Conservation (phyloP, 2,113 vertebrate genomes). For the Nycticorax nycticorax region DNA sequence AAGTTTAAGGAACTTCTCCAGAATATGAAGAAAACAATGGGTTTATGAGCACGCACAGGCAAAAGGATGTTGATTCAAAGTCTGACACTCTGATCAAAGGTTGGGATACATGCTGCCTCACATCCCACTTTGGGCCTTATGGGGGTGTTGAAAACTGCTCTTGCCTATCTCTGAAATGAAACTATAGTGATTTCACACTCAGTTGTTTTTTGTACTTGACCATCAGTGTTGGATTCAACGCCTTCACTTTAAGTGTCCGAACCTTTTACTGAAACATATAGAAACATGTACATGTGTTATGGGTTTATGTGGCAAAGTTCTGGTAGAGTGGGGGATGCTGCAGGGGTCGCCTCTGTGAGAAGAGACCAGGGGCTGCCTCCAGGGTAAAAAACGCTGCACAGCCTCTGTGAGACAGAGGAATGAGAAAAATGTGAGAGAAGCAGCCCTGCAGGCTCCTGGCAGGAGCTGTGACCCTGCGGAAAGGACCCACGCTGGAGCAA, state of each 20-base stretch:
- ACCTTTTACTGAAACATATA: neutral
- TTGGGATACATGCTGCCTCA: fast-evolving
- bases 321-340: neutral
- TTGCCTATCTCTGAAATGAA: neutral
- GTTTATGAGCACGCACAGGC: neutral
- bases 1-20: neutral
- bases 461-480: neutral
- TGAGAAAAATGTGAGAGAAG: neutral
- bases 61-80: neutral
- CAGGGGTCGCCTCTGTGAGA: neutral
- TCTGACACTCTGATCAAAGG: neutral
- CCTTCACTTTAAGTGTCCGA: neutral
- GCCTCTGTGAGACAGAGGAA: neutral
- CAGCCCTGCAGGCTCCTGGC: neutral
- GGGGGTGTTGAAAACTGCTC: neutral
- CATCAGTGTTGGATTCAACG: neutral
- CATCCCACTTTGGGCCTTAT: neutral
- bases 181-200: neutral
- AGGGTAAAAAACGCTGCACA: neutral
- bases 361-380: neutral
- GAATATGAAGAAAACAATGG: neutral
- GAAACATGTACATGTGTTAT: neutral
- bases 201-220: neutral
- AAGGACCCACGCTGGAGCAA: neutral
- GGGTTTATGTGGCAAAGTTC: neutral